Percentiles rank a stretch among this genome's conserved stretches.
phyloP scores from a whole-genome alignment of 2,113 vertebrate genomes.

The Numida meleagris region DNA sequence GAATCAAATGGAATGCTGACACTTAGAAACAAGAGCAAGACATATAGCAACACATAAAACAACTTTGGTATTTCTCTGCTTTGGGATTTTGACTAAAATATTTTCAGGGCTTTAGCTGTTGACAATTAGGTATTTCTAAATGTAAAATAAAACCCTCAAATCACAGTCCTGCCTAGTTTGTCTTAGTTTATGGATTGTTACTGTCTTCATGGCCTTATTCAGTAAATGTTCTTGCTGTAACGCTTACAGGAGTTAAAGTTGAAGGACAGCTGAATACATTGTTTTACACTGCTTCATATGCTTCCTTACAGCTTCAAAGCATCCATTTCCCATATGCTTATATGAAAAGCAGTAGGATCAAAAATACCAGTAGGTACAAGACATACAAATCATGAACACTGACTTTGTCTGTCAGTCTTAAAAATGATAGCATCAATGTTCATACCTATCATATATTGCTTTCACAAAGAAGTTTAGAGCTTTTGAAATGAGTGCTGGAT shows the following conservation, averaged over 20 bases:
- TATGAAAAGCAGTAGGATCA: slow-evolving; percentile 40
- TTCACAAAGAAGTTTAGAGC: background rate
- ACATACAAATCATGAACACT: slow-evolving; percentile 50
- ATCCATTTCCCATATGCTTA: slow-evolving; percentile 52
- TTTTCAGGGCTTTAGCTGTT: background rate
- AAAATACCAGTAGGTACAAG: slow-evolving; percentile 40
- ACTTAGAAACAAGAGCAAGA: background rate
- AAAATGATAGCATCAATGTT: slow-evolving; percentile 11
- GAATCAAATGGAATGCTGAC: background rate
- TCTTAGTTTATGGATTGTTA: background rate
- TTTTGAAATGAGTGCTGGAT: background rate
- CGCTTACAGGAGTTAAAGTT: background rate
- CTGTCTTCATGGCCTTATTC: background rate
- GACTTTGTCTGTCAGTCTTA: slow-evolving; percentile 48
- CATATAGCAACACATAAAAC: background rate
- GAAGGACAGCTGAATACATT: background rate
- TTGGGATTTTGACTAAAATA: background rate
- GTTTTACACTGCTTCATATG: slow-evolving; percentile 23
- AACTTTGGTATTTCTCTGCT: background rate
- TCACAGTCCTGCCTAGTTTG: background rate
- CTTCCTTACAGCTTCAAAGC: slow-evolving; percentile 9
- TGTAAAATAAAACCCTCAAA: background rate
- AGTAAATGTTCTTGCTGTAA: background rate
- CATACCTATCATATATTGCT: slow-evolving; percentile 2
- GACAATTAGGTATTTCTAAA: background rate